Evolutionary conservation across 2,797 vertebrate genomes (phyloP).

Genomic region (Xenops minutus): DNA sequence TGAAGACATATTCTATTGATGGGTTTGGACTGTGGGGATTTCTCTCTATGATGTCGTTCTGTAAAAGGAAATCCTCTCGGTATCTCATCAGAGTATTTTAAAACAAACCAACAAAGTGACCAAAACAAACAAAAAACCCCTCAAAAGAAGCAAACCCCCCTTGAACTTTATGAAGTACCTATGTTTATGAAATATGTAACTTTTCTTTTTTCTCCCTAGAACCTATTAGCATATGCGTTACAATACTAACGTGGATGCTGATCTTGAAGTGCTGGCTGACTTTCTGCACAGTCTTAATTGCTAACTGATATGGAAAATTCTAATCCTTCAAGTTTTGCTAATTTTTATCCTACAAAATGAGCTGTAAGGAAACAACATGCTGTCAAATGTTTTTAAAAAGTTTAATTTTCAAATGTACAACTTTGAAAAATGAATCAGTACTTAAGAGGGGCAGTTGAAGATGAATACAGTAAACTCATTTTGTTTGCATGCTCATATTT

Average conservation of each 20-base stretch:
- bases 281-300: not conserved
- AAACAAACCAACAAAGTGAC: not conserved
- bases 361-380: not conserved
- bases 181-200: not conserved
- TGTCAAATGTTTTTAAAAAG: not conserved
- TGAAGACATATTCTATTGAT: not conserved
- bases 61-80: not conserved
- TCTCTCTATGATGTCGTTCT: not conserved
- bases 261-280: not conserved
- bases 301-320: not conserved
- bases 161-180: not conserved
- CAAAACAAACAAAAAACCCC: not conserved
- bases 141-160: accelerated
- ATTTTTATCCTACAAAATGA: not conserved
- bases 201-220: not conserved
- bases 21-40: not conserved
- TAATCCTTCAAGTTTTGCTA: not conserved
- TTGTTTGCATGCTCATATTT: not conserved
- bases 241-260: accelerated
- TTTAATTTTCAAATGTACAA: not conserved
- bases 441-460: not conserved
- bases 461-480: not conserved
- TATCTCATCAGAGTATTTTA: not conserved
- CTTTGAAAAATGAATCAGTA: not conserved
- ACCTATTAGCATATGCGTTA: not conserved